These are phyloP conservation scores for Pantherophis vulpinus DNA, from an alignment of 2,797 vertebrate genomes.

Conservation along the genomic window DNA sequence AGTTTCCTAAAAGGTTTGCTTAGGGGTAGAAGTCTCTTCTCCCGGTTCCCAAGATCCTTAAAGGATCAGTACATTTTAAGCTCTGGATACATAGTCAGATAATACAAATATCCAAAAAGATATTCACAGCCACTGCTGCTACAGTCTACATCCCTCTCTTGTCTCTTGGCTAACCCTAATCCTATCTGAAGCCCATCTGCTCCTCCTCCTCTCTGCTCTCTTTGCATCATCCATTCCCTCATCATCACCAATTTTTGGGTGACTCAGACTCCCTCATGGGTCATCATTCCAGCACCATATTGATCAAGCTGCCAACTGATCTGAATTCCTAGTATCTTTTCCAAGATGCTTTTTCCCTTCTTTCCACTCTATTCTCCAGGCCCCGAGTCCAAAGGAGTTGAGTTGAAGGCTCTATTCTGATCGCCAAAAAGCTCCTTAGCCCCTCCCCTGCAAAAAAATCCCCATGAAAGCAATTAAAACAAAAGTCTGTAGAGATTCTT, in stretches of 20 bases:
- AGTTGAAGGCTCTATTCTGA: not conserved
- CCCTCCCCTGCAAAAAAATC: too few species aligned
- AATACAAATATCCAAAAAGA: not conserved
- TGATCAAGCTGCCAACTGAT: not conserved
- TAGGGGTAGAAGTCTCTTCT: not conserved
- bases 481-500: too few species aligned
- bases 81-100: not conserved
- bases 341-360: not conserved
- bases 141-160: not conserved
- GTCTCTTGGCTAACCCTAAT: not conserved
- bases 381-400: not conserved
- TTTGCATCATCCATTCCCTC: not conserved
- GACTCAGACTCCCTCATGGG: not conserved
- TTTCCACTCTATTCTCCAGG: not conserved
- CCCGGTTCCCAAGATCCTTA: not conserved
- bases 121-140: not conserved
- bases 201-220: not conserved
- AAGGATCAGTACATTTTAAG: not conserved
- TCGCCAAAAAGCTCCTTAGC: not conserved
- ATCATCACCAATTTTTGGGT: not conserved
- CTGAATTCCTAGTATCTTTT: not conserved
- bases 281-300: not conserved
- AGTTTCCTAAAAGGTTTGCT: not conserved
- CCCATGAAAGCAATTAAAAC: too few species aligned
- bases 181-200: too few species aligned